Conservation (phyloP, 1,140 invertebrate genomes). For the Monomorium pharaonis region DNA sequence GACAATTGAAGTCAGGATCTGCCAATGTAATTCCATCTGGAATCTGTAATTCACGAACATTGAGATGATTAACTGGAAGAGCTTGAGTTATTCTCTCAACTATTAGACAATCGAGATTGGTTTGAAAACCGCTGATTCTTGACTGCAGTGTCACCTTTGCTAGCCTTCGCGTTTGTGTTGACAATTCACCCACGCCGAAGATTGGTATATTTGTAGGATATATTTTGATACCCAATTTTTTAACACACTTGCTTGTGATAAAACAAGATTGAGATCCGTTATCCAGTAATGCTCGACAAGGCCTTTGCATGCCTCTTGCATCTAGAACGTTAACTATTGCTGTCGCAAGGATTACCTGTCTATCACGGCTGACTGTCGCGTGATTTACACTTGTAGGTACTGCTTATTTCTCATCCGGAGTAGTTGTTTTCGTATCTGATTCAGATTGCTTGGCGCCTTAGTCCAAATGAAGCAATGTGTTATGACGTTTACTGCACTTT, state of each 20-base stretch:
- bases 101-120: background rate
- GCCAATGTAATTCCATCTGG: background rate
- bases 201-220: background rate
- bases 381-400: background rate
- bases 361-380: background rate
- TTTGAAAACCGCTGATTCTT: background rate
- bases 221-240: background rate
- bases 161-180: background rate
- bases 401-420: background rate
- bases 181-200: background rate
- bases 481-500: background rate
- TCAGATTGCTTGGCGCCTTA: no score
- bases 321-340: background rate
- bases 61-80: background rate
- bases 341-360: background rate
- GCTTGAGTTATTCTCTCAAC: background rate
- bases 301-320: background rate
- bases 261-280: background rate
- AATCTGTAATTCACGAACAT: background rate
- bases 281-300: background rate
- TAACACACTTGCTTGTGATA: background rate
- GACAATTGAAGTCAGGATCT: no score
- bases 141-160: background rate
- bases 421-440: no score
- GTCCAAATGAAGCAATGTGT: background rate